These are phyloP conservation scores for Actenoides lindsayi DNA, from an alignment of 2,113 vertebrate genomes.

Conservation along the genomic window DNA sequence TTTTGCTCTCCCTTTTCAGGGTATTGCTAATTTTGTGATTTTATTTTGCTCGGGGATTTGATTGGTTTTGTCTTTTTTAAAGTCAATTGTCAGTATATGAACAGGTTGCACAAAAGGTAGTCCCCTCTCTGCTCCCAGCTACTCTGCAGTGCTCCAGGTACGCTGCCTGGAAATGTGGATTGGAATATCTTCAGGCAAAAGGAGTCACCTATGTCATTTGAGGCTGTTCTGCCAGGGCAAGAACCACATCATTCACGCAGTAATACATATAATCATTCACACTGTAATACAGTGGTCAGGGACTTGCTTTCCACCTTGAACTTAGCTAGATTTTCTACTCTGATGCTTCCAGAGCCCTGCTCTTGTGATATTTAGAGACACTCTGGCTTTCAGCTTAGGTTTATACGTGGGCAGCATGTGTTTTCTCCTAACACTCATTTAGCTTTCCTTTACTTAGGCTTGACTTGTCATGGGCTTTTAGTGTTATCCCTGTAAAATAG, in stretches of 20 bases:
- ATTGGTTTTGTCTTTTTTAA: background rate
- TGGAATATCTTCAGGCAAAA: background rate
- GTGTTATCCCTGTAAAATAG: background rate
- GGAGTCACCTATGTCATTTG: background rate
- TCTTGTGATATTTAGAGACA: background rate
- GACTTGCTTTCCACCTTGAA: background rate
- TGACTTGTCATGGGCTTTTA: background rate
- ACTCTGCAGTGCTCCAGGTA: background rate
- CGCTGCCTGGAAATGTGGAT: background rate
- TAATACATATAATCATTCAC: too few species aligned
- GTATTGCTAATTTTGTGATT: background rate
- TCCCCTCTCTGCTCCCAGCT: background rate
- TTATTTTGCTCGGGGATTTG: background rate
- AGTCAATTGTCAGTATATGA: background rate
- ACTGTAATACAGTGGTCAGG: background rate
- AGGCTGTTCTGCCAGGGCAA: background rate
- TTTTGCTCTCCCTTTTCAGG: background rate
- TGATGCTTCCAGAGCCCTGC: background rate
- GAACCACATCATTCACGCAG: accelerated
- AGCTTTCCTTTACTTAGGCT: background rate
- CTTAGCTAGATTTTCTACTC: background rate
- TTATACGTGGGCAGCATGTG: background rate
- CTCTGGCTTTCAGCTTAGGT: background rate
- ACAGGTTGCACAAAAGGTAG: background rate
- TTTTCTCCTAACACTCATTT: background rate